Conservation (phyloP, 2,888 invertebrate genomes). For the Trisateles emortualis region DNA sequence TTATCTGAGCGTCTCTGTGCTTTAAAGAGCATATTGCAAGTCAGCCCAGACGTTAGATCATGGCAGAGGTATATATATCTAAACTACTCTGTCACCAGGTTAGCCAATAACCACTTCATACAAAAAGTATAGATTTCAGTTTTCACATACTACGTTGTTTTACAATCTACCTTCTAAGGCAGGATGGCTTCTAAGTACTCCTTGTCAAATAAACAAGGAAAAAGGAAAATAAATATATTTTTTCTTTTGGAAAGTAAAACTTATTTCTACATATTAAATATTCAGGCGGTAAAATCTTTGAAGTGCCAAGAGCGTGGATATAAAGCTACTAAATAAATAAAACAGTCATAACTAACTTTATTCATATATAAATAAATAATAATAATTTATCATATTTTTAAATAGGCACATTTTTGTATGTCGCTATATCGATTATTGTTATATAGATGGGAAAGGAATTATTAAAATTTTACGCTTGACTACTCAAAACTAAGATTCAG, state of each 20-base stretch:
- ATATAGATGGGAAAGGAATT: no score
- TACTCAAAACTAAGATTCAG: no score
- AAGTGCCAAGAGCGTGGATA: conserved; percentile 15
- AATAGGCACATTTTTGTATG: no score
- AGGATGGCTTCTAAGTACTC: background rate
- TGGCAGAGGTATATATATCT: no score
- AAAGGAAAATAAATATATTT: background rate
- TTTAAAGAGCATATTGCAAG: no score
- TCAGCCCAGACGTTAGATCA: no score
- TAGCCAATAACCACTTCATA: background rate
- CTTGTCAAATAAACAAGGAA: background rate
- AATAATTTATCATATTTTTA: no score
- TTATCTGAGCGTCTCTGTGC: no score
- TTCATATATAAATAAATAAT: background rate
- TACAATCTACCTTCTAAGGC: background rate
- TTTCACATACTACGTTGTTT: background rate
- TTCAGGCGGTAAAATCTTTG: conserved; percentile 23
- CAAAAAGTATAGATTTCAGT: background rate
- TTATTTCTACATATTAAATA: conserved; percentile 25
- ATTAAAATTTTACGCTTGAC: no score
- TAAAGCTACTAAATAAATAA: conserved; percentile 14
- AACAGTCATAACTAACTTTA: background rate
- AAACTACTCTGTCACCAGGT: no score
- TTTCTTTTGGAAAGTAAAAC: conserved; percentile 14
- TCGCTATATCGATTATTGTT: no score